Percentiles rank a stretch among this genome's conserved stretches.
phyloP scores from a whole-genome alignment of 2,113 vertebrate genomes.

The Bucco capensis region DNA sequence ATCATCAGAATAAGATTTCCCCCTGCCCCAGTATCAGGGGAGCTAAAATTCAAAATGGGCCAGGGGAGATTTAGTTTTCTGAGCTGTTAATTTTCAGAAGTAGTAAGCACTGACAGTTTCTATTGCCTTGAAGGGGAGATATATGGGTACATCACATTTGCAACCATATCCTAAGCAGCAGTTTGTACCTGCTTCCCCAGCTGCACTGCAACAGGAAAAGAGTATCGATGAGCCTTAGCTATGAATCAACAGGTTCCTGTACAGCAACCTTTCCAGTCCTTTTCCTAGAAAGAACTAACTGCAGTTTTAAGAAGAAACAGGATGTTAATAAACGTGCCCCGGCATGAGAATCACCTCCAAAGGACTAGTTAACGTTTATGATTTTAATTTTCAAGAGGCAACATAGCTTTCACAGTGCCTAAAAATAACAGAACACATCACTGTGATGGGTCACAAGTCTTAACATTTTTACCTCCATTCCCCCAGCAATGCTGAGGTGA shows the following conservation, averaged over 20 bases:
- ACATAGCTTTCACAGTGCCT: not conserved
- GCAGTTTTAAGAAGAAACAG: not conserved
- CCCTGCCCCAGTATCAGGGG: not conserved
- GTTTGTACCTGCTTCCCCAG: not conserved
- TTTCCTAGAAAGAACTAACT: not conserved
- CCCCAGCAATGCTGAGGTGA: not conserved
- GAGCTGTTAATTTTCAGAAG: not conserved
- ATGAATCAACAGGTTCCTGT: not conserved
- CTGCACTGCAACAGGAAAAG: not conserved
- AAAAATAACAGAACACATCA: not conserved
- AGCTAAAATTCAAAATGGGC: not conserved
- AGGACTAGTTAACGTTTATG: not conserved
- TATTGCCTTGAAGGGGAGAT: not conserved
- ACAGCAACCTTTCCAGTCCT: not conserved
- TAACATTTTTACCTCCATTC: not conserved
- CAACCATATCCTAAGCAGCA: not conserved
- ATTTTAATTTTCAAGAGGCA: not conserved
- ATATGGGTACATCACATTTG: not conserved
- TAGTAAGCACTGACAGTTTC: not conserved
- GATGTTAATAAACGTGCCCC: not conserved
- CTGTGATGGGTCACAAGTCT: not conserved
- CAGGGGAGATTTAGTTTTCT: not conserved
- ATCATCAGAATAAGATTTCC: not conserved
- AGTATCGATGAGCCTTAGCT: not conserved
- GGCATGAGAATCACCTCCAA: not conserved